A percentile compares a stretch with the other conserved stretches of the same genome.
Evolutionary conservation across 2,113 vertebrate genomes (phyloP).

Genomic region (pig (Sus scrofa)): T2T-Sscrofa CM000812.6:40271001-40271500

Average conservation of each 20-base stretch:
- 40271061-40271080: neutral
- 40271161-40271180: neutral
- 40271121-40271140: neutral
- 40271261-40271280: neutral
- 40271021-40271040: neutral
- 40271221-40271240: neutral
- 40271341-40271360: neutral
- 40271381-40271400: constrained; percentile 11
- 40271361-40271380: neutral
- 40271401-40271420: neutral
- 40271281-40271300: neutral
- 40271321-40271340: neutral
- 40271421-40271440: neutral
- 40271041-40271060: neutral
- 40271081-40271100: neutral
- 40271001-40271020: neutral
- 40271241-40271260: neutral
- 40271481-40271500: constrained; percentile 26
- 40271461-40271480: constrained; percentile 47
- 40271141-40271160: neutral
- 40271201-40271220: neutral
- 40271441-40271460: constrained; percentile 47
- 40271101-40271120: neutral
- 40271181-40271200: neutral
- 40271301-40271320: neutral